A percentile compares a stretch with the other conserved stretches of the same genome.
These are phyloP conservation scores for Dryadula phaetusa DNA, from an alignment of 2,888 invertebrate genomes.

Conservation along the genomic window DNA sequence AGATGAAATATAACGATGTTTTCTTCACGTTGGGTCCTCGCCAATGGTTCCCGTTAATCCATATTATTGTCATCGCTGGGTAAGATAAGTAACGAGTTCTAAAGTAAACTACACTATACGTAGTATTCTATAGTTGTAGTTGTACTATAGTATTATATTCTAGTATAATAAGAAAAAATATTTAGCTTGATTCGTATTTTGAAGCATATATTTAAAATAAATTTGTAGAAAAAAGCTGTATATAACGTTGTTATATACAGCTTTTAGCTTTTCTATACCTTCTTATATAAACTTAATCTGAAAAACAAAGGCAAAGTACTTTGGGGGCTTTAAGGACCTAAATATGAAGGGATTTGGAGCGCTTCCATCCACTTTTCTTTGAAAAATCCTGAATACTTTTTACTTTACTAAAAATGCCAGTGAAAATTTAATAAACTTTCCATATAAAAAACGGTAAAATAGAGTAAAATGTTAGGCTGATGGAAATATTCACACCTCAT, in stretches of 20 bases:
- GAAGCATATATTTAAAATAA: not conserved
- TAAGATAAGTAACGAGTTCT: conserved; percentile 20
- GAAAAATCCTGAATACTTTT: not conserved
- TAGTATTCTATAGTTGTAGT: not conserved
- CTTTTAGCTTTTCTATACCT: not conserved
- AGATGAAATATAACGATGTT: conserved; percentile 39
- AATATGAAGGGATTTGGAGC: conserved; percentile 1
- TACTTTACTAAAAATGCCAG: not conserved
- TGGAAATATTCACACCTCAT: conserved; percentile 6
- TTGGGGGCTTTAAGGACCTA: not conserved
- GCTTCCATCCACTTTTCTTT: not conserved
- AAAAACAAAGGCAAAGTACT: not conserved
- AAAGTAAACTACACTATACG: not conserved
- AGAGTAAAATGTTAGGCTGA: conserved; percentile 2
- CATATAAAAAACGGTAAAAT: conserved; percentile 2
- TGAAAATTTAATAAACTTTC: not conserved
- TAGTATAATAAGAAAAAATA: not conserved
- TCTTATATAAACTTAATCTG: not conserved
- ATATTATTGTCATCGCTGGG: conserved; percentile 23
- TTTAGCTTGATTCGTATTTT: not conserved
- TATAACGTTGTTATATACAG: not conserved
- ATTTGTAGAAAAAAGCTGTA: not conserved
- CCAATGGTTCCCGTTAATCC: conserved; percentile 38
- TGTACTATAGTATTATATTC: not conserved
- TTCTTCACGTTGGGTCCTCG: conserved; percentile 40